Percentiles rank a stretch among this genome's conserved stretches.
Evolutionary conservation across 2,113 vertebrate species (phyloP).

Genomic region (Phylloscopus whistleri): DNA sequence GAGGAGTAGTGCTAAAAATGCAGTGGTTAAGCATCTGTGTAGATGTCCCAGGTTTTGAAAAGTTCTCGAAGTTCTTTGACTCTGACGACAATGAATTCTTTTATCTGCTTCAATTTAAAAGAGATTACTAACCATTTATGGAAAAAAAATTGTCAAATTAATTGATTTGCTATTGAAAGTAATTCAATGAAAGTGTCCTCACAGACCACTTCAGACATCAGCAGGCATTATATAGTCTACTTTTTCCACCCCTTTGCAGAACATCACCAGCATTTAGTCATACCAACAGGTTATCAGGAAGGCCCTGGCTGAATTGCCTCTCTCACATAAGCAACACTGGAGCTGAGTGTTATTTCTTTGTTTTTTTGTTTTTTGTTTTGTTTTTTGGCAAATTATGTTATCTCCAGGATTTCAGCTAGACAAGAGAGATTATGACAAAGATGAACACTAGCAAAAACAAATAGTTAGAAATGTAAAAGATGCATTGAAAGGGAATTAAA

Average conservation of each 20-base stretch:
- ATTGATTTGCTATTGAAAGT: neutral
- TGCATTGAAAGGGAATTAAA: neutral
- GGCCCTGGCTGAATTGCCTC: neutral
- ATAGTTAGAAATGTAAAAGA: neutral
- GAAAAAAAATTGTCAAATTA: neutral
- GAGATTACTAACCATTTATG: neutral
- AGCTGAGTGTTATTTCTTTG: neutral
- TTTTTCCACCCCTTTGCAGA: neutral
- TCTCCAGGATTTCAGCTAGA: slow-evolving; percentile 15
- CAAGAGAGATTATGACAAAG: neutral
- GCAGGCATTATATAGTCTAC: neutral
- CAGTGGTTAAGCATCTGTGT: neutral
- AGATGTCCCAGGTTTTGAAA: neutral
- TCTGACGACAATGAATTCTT: neutral
- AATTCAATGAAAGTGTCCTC: neutral
- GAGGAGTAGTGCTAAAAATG: neutral
- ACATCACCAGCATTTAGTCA: neutral
- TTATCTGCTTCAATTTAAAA: neutral
- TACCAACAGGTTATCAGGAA: neutral
- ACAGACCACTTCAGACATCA: neutral
- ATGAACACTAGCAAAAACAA: neutral
- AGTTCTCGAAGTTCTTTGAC: neutral
- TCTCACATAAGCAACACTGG: slow-evolving; percentile 15
- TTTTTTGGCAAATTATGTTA: neutral
- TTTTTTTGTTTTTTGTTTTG: neutral